phyloP scores from a whole-genome alignment of 2,888 invertebrate genomes.

The Lasioglossum pauxillum region DNA sequence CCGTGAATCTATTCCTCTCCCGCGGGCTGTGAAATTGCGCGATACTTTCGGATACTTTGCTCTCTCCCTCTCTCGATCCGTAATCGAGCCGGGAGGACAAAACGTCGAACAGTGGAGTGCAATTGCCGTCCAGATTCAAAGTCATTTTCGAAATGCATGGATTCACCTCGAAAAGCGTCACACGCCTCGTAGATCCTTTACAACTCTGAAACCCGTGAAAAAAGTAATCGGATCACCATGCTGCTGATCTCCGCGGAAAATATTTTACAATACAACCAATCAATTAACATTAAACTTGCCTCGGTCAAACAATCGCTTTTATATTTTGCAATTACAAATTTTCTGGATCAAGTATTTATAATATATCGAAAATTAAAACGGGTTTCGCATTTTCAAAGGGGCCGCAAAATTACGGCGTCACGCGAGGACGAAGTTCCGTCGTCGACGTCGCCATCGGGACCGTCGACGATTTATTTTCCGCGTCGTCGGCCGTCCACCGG shows the following conservation, averaged over 20 bases:
- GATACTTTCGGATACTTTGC: not conserved
- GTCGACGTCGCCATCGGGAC: not conserved
- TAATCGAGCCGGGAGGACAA: not conserved
- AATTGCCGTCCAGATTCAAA: not conserved
- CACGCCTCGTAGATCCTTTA: not conserved
- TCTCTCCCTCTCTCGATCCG: not conserved
- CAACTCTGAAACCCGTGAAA: not conserved
- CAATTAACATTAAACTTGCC: too few species aligned
- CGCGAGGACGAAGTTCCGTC: not conserved
- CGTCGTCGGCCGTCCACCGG: not conserved
- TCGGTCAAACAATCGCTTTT: too few species aligned
- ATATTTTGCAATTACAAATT: too few species aligned
- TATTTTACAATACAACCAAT: not conserved
- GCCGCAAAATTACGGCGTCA: not conserved
- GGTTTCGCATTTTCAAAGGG: not conserved
- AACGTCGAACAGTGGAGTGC: not conserved
- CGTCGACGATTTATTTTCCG: constrained; percentile 3
- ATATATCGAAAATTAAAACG: too few species aligned
- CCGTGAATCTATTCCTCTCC: constrained; percentile 26
- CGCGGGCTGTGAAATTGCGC: not conserved
- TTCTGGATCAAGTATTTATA: too few species aligned
- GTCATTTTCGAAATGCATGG: not conserved
- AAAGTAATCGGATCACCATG: not conserved
- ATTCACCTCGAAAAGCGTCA: not conserved
- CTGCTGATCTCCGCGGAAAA: not conserved